phyloP scores from a whole-genome alignment of 2,113 vertebrate genomes.

The Engraulis encrasicolus region DNA sequence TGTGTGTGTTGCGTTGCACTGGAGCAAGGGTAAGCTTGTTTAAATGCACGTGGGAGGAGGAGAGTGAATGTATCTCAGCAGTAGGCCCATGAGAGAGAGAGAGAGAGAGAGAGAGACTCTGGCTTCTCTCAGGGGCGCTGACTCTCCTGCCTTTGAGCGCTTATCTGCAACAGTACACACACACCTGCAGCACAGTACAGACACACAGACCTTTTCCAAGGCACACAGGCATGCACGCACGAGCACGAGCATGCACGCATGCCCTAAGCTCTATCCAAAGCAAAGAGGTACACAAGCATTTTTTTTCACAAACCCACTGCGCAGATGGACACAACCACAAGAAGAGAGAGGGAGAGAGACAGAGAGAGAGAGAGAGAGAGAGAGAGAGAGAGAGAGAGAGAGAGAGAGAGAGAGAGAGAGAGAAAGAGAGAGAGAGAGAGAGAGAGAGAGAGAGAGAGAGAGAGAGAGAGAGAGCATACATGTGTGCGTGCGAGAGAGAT shows the following conservation, averaged over 20 bases:
- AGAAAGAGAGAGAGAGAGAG: too few relatives aligned
- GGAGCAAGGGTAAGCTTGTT: background rate
- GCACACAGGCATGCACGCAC: too few relatives aligned
- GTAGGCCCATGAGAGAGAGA: background rate
- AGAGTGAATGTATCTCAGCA: background rate
- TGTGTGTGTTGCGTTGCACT: too few relatives aligned
- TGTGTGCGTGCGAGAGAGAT: too few relatives aligned
- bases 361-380: too few relatives aligned
- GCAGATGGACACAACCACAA: background rate
- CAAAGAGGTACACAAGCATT: background rate
- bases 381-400: too few relatives aligned
- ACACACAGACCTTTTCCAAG: background rate
- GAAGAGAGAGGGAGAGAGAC: too few relatives aligned
- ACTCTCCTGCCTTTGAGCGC: background rate
- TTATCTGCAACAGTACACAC: background rate
- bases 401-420: too few relatives aligned
- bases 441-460: too few relatives aligned
- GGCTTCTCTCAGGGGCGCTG: background rate
- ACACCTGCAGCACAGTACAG: background rate
- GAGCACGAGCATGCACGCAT: too few relatives aligned
- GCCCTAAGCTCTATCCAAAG: background rate
- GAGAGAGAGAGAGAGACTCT: too few relatives aligned
- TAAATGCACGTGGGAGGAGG: background rate
- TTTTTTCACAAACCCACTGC: background rate
- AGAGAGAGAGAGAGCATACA: too few relatives aligned